These are phyloP conservation scores for Leptinotarsa haldemani DNA, from an alignment of 2,888 invertebrate genomes.

Conservation along the genomic window DNA sequence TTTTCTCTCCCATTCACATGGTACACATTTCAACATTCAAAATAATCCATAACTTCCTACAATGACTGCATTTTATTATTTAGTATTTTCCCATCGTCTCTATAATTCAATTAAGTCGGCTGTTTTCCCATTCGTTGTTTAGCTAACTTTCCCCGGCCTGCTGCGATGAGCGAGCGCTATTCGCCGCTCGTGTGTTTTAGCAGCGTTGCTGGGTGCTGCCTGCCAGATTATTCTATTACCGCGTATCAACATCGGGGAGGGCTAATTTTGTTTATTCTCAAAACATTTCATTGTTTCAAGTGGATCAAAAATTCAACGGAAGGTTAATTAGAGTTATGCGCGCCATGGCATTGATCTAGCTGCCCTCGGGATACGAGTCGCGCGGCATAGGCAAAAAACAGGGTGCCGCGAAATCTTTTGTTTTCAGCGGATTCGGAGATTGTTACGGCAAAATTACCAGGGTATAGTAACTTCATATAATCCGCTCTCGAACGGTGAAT, in stretches of 20 bases:
- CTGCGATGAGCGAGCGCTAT: slow-evolving; percentile 41
- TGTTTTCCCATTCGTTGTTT: slow-evolving; percentile 56
- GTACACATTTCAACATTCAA: slow-evolving; percentile 35
- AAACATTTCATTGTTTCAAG: slow-evolving; percentile 76
- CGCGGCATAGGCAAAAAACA: slow-evolving; percentile 1
- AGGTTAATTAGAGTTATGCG: slow-evolving; percentile 71
- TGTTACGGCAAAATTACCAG: background rate
- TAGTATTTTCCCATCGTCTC: slow-evolving; percentile 51
- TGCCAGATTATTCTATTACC: slow-evolving; percentile 79
- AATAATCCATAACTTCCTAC: slow-evolving; percentile 58
- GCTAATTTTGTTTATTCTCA: slow-evolving; percentile 76
- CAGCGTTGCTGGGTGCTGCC: slow-evolving; percentile 55
- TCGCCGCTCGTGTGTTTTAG: slow-evolving; percentile 50
- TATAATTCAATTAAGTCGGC: slow-evolving; percentile 59
- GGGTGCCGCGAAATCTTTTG: slow-evolving; percentile 7
- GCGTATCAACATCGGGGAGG: slow-evolving; percentile 74
- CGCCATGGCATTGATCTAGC: slow-evolving; percentile 64
- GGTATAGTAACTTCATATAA: background rate
- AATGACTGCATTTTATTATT: slow-evolving; percentile 56
- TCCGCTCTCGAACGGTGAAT: background rate
- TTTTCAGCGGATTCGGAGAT: background rate
- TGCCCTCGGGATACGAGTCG: slow-evolving; percentile 20
- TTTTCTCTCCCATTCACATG: background rate
- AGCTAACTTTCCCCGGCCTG: slow-evolving; percentile 38
- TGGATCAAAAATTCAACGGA: slow-evolving; percentile 76